These are phyloP conservation scores for Ceramica pisi DNA, from an alignment of 2,888 invertebrate genomes.

Conservation along the genomic window DNA sequence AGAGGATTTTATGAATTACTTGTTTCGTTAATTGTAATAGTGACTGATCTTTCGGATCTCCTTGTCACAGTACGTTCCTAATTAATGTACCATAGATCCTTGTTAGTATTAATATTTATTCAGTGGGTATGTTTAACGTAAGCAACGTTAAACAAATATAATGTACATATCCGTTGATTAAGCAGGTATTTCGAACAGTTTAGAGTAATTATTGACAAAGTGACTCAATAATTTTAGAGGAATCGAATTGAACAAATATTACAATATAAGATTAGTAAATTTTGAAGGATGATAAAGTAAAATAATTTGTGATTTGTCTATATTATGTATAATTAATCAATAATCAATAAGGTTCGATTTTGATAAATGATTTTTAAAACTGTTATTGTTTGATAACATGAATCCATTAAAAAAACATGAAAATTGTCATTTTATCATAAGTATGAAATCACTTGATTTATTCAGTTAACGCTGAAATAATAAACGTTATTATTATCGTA, in stretches of 20 bases:
- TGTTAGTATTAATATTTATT: neutral
- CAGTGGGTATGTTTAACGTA: neutral
- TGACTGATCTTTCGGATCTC: neutral
- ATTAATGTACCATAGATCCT: neutral
- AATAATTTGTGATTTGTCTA: no score
- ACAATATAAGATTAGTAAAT: no score
- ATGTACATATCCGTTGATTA: conserved; percentile 5
- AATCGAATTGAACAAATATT: neutral
- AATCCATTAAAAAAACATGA: neutral
- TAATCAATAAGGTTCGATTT: neutral
- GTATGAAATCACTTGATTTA: neutral
- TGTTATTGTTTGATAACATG: no score
- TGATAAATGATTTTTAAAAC: neutral
- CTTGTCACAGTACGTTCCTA: neutral
- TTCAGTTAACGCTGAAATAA: conserved; percentile 11
- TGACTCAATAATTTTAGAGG: neutral
- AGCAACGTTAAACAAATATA: conserved; percentile 25
- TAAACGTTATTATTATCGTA: conserved; percentile 6
- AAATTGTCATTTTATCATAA: neutral
- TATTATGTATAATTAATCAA: no score
- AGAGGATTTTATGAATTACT: conserved; percentile 38
- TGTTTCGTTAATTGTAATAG: conserved; percentile 20
- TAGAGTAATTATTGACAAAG: conserved; percentile 17
- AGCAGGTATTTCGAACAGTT: conserved; percentile 2
- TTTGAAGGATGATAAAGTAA: neutral